These are phyloP conservation scores for Liodrosophila aerea DNA, from an alignment of 2,888 invertebrate species.

Conservation along the genomic window DNA sequence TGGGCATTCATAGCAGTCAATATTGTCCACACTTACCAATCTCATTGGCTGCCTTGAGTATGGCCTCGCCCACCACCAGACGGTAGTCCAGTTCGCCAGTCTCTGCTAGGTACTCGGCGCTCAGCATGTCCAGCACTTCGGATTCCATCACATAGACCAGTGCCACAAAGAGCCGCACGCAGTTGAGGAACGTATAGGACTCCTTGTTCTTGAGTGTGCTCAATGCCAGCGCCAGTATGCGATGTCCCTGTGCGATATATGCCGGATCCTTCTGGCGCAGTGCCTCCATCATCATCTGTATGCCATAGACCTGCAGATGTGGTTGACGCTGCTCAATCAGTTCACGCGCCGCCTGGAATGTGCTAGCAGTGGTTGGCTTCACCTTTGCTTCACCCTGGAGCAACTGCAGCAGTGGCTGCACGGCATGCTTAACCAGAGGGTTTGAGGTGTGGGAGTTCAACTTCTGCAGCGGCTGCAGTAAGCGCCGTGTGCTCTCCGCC, in stretches of 20 bases:
- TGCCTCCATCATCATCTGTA: conserved; percentile 77
- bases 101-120: conserved; percentile 79
- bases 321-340: conserved; percentile 76
- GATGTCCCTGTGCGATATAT: conserved; percentile 73
- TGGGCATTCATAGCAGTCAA: too few relatives aligned
- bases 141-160: conserved; percentile 77
- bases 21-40: too few relatives aligned
- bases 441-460: conserved; percentile 46
- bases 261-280: conserved; percentile 69
- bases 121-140: conserved; percentile 79
- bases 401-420: conserved; percentile 46
- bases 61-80: conserved; percentile 80
- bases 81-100: conserved; percentile 75
- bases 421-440: conserved; percentile 55
- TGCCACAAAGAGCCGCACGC: conserved; percentile 79
- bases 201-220: conserved; percentile 78
- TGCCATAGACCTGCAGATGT: conserved; percentile 81
- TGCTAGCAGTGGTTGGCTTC: conserved; percentile 2
- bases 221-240: conserved; percentile 79
- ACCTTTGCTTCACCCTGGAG: conserved; percentile 36
- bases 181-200: conserved; percentile 82
- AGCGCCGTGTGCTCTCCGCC: conserved; percentile 24
- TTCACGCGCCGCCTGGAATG: conserved; percentile 65
- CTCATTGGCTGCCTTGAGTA: conserved; percentile 79
- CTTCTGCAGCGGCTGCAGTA: conserved; percentile 43